Evolutionary conservation across 2,797 vertebrate species (phyloP), one percentile per base, ranked within the genome.

Genomic region (Aeoliscus strigatus): DNA sequence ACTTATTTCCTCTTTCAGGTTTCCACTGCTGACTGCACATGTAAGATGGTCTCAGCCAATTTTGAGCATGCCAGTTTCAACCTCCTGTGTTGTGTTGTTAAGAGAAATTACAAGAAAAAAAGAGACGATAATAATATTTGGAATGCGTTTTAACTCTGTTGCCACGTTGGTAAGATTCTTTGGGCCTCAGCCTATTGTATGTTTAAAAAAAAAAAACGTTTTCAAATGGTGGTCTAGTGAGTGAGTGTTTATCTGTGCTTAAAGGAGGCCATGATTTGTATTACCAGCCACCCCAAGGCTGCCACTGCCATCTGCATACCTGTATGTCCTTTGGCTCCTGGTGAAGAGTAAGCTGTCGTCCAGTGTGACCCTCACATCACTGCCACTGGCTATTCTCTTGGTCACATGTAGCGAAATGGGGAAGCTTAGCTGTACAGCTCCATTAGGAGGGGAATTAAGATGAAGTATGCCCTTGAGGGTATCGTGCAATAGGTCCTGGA

Each of bases 1-100:
- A 59, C 47, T 43, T 45, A n/a, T 18, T 34, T 38, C 31, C 39
- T 60, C 62, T 39, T 47, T 18, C 51, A 54, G 59, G 52, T 70
- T 59, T 48, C 31, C 18, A 29, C 29, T 52, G 39, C 66, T 57
- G 71, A 75, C 59, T 55, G 60, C 49, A 64, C 36, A 27, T 56
- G 45, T 46, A 34, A 65, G 56, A 79, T 57, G 73, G 73, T 77
- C 75, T 79, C 80, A 87, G 83, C 81, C 54, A 33, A 83, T 82
- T 84, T 87, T 79, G 69, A 88, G 89, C 89, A 90, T 90, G 89
- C 85, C 79, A 80, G 81, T 86, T 88, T 84, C 71, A 84, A 86
- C 85, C 85, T 87, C 83, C 70, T 79, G 87, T 89, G 82, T 87
- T 84, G 87, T 90, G 81, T 87, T 81, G 81, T 86, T 81, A 27